Base-by-base conservation (phyloP, 1,140 invertebrate genomes). In the Drosophila sp. region DNA sequence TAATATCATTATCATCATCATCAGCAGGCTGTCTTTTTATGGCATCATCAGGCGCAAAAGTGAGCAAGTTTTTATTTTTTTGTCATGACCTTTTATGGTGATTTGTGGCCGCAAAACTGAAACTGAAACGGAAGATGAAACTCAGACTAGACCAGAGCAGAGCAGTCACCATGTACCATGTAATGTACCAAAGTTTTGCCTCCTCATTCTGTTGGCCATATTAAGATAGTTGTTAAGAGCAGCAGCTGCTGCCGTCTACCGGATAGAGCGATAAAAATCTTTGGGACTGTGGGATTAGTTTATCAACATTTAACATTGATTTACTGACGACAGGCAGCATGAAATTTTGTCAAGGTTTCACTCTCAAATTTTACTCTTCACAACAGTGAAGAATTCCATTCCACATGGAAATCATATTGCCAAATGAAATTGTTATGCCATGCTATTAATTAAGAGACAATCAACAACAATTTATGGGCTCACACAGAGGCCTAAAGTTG, bases 1-100 rank as follows among this genome's bases (percentile, higher is more conserved):
- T 14, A 53, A 7, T 25, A 51, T 7, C 27, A 51, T 1, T 27
- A 50, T 50, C 48, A 29, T 43, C 9, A 29, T 41, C 34, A 29
- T 57, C 38, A 36, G 41, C 70, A 54, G 38, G 16, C 40, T 58
- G 51, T 40, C 76, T 72, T 83, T 83, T 83, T 83, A 79, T 79
- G 76, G 76, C 65, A 66, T 67, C 51, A 66, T 58, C 81, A 56
- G 38, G 66, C 56, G 50, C 53, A 59, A 77, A 57, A 76, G 63
- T 65, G 46, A 79, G 64, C 69, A 73, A 65, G 72, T 63, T 84
- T 81, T 13, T 76, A 65, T 67, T 63, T 84, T 81, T 13, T 76
- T 36, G 50, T 77, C 63, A 64, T 61, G 69, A 79, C 76, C 80
- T 80, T 84, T 73, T 80, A 72, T 75, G 80, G 80, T 69, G 67